Base-by-base conservation (phyloP, 2,888 invertebrate species). In the Acheta domesticus region DNA sequence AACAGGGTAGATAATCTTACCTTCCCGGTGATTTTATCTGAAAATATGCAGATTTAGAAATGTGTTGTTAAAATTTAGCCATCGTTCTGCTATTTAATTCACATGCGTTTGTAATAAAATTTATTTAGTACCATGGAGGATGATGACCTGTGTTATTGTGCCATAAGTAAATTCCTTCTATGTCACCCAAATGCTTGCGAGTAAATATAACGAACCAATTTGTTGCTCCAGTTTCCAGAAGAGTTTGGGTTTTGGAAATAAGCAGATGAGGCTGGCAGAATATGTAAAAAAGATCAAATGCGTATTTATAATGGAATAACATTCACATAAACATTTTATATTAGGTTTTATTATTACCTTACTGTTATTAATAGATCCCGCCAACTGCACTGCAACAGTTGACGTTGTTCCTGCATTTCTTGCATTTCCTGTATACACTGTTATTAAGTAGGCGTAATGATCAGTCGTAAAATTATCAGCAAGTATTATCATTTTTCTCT, bases 361-460 rank as follows among this genome's bases (percentile, higher is more conserved):
- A 23, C 75, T 75, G n/a, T n/a, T 79, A 49, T 49, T 23, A 1
- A 19, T 77, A 50, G 75, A 48, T 74, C 84, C 84, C 16, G 79
- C 75, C 12, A 84, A 62, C 78, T 81, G 80, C 12, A 84, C 80
- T 2, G 83, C 83, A 11, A 84, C 83, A 80, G 83, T 83, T 4
- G 84, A 81, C 2, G 83, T 81, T 20, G 84, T 84, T 50, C 83
- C 83, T 21, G 84, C 80, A 76, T 76, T 78, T 19, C 81, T 16
- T 19, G 78, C 79, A 36, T 79, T 78, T 19, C 84, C 83, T 4
- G 84, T 84, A 74, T 82, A 83, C 12, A 84, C 83, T 2, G 81
- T 81, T 19, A 84, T 74, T 48, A 83, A 48, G 76, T 84, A 84
- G 2, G 80, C 81, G 79, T 81, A 82, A 20, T 78, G 80, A 49